These are phyloP conservation scores for Poecilia picta DNA, from an alignment of 2,797 vertebrate genomes.

Conservation along the genomic window DNA sequence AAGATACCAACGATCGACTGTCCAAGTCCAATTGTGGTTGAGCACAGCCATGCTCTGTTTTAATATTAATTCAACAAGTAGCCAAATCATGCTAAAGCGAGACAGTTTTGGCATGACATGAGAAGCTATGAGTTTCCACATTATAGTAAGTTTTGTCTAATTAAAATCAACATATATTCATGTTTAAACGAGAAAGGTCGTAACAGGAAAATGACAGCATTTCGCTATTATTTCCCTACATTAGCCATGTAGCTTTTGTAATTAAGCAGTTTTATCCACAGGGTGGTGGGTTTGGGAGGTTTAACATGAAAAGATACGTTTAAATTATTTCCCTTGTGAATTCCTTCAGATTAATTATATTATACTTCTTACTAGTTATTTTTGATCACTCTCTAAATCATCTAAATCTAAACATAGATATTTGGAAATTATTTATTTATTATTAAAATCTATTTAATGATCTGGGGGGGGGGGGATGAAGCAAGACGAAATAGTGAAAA, in stretches of 20 bases:
- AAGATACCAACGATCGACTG: background rate
- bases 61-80: background rate
- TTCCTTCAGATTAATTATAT: no score
- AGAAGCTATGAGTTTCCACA: background rate
- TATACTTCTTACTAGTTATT: no score
- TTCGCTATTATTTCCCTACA: background rate
- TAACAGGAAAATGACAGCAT: background rate
- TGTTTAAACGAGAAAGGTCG: background rate
- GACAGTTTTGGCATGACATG: background rate
- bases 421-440: no score
- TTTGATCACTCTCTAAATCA: no score
- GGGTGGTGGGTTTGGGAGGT: background rate
- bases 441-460: no score
- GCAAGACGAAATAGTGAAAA: no score
- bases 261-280: background rate
- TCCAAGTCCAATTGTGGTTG: background rate
- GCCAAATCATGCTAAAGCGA: background rate
- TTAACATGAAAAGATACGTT: background rate
- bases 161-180: background rate
- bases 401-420: no score
- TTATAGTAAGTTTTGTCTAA: background rate
- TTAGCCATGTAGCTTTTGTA: background rate
- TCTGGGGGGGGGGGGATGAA: no score
- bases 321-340: no score
- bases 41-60: no score